phyloP scores from a whole-genome alignment of 2,797 vertebrate species.

The Paguma larvata region DNA sequence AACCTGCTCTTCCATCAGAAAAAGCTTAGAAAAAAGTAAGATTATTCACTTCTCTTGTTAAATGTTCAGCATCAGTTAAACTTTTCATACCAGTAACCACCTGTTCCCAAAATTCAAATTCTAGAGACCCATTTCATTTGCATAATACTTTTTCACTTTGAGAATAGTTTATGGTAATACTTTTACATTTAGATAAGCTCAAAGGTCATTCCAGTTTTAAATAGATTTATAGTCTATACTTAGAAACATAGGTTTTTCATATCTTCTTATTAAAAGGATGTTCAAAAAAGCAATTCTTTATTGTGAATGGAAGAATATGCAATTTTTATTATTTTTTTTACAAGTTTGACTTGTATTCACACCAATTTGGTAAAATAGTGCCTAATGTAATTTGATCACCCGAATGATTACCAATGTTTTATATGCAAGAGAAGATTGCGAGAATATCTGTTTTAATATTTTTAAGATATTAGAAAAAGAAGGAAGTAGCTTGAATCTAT shows the following conservation, averaged over 20 bases:
- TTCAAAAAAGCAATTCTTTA: slow-evolving; percentile 40
- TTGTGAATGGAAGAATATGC: background rate
- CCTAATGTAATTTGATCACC: background rate
- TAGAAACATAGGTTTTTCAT: background rate
- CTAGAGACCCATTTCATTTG: slow-evolving; percentile 54
- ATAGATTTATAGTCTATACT: slow-evolving; percentile 32
- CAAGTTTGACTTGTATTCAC: background rate
- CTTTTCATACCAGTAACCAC: background rate
- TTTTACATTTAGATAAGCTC: slow-evolving; percentile 54
- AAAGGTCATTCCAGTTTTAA: slow-evolving; percentile 58
- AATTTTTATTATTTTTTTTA: slow-evolving; percentile 27
- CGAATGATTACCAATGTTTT: background rate
- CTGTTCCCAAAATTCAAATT: slow-evolving; percentile 55
- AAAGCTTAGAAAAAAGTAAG: background rate
- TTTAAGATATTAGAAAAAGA: slow-evolving; percentile 14
- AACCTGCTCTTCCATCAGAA: background rate
- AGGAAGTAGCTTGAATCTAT: background rate
- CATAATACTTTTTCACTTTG: slow-evolving; percentile 60
- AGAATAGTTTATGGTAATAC: slow-evolving; percentile 45
- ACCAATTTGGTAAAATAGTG: background rate
- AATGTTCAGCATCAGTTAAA: slow-evolving; percentile 55
- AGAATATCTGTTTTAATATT: slow-evolving; percentile 18
- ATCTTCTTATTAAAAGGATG: slow-evolving; percentile 7
- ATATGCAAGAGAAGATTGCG: slow-evolving; percentile 46
- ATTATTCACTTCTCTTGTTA: slow-evolving; percentile 58